These are phyloP conservation scores for Sialia sialis DNA, from an alignment of 2,113 vertebrate species.

Conservation along the genomic window DNA sequence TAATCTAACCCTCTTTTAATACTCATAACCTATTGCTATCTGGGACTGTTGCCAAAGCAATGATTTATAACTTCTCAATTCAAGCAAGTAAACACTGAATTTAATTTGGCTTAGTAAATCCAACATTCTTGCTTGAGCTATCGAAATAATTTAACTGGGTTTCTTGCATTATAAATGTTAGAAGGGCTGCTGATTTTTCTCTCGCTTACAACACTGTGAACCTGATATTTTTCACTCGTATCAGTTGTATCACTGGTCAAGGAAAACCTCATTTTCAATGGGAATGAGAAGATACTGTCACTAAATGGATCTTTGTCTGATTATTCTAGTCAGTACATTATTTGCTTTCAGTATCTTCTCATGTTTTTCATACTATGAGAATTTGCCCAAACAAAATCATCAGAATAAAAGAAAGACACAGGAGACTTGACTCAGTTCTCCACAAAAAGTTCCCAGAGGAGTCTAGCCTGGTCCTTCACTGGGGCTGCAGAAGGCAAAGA, in stretches of 20 bases:
- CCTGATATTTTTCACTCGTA: neutral
- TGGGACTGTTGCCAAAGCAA: conserved; percentile 17
- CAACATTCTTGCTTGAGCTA: neutral
- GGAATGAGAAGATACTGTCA: neutral
- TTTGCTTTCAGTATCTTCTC: neutral
- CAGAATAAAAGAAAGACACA: neutral
- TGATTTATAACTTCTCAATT: conserved; percentile 29
- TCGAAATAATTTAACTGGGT: neutral
- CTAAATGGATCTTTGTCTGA: neutral
- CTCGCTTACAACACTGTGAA: neutral
- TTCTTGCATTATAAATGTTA: neutral
- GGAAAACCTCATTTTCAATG: neutral
- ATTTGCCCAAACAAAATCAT: neutral
- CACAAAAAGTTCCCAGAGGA: neutral
- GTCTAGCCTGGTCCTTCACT: neutral
- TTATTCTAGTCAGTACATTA: neutral
- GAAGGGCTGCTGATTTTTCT: neutral
- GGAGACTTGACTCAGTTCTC: neutral
- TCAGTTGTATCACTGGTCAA: neutral
- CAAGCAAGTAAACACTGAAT: conserved; percentile 18
- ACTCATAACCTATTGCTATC: conserved; percentile 3
- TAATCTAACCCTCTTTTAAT: conserved; percentile 42
- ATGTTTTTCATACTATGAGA: neutral
- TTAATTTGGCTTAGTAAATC: neutral
- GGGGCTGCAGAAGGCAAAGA: neutral